phyloP scores from a whole-genome alignment of 2,113 vertebrate species.

The Onychostoma macrolepis region DNA sequence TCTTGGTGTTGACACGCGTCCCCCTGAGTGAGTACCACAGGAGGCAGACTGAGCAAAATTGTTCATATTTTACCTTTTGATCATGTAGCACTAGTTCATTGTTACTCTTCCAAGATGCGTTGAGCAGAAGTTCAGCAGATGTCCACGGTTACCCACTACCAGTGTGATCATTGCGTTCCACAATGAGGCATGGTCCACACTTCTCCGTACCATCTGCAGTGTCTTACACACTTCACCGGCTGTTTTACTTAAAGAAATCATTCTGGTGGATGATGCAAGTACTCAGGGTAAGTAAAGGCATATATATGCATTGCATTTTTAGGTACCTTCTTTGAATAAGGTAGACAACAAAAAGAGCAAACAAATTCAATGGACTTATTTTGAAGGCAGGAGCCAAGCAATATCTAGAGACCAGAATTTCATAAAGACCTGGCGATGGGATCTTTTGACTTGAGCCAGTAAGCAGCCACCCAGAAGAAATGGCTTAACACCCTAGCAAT shows the following conservation, averaged over 20 bases:
- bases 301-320: neutral
- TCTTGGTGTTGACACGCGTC: slow-evolving; percentile 82
- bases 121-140: slow-evolving; percentile 79
- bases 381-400: neutral
- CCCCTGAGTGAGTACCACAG: slow-evolving; percentile 78
- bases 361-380: neutral
- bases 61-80: neutral
- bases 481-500: neutral
- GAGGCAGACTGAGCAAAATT: neutral
- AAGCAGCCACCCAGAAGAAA: neutral
- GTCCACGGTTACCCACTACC: slow-evolving; percentile 79
- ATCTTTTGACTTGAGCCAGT: neutral
- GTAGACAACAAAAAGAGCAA: neutral
- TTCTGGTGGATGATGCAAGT: slow-evolving; percentile 87
- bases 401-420: neutral
- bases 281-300: slow-evolving; percentile 63
- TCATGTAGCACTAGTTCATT: neutral
- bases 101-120: slow-evolving; percentile 72
- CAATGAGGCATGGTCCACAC: slow-evolving; percentile 81
- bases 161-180: slow-evolving; percentile 84
- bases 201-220: slow-evolving; percentile 81
- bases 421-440: neutral
- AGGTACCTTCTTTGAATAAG: neutral
- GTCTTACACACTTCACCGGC: slow-evolving; percentile 82
- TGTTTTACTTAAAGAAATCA: slow-evolving; percentile 79